phyloP scores from a whole-genome alignment of 2,888 invertebrate genomes.

The Catotricha subobsoleta region DNA sequence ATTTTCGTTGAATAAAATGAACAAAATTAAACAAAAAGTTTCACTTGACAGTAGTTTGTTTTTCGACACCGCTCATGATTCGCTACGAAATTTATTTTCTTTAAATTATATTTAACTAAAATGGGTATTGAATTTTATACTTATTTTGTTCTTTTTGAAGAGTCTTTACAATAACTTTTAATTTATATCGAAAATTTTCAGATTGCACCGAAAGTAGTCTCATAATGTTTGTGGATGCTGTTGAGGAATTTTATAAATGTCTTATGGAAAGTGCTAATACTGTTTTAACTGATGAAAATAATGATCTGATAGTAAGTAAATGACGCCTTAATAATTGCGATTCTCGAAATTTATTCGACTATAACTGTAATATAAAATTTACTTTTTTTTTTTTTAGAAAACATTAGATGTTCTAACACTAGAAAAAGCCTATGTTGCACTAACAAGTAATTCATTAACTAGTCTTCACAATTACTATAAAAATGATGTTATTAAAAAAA shows the following conservation, averaged over 20 bases:
- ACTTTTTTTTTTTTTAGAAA: constrained; percentile 10
- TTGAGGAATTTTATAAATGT: constrained; percentile 22
- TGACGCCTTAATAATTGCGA: not conserved
- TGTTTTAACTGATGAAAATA: constrained; percentile 15
- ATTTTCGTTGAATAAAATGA: too few relatives aligned
- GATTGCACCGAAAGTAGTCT: constrained; percentile 24
- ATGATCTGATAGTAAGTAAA: constrained; percentile 11
- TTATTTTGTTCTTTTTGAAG: too few relatives aligned
- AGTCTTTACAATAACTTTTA: too few relatives aligned
- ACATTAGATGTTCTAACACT: constrained; percentile 17
- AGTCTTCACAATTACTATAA: constrained; percentile 27
- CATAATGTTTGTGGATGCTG: constrained; percentile 22
- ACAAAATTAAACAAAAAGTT: not conserved
- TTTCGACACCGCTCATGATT: not conserved
- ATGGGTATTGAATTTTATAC: too few relatives aligned
- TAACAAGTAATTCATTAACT: constrained; percentile 22
- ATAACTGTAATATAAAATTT: not conserved
- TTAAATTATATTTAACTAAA: not conserved
- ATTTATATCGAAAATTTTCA: too few relatives aligned
- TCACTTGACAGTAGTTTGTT: not conserved
- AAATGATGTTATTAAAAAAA: constrained; percentile 23
- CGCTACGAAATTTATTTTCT: not conserved
- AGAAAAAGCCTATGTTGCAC: constrained; percentile 22
- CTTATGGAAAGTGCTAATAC: constrained; percentile 18
- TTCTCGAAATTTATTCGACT: not conserved